Percentiles rank a stretch among this genome's conserved stretches.
Evolutionary conservation across 1,140 invertebrate species (phyloP).

Genomic region (Rhopalosiphum padi): DNA sequence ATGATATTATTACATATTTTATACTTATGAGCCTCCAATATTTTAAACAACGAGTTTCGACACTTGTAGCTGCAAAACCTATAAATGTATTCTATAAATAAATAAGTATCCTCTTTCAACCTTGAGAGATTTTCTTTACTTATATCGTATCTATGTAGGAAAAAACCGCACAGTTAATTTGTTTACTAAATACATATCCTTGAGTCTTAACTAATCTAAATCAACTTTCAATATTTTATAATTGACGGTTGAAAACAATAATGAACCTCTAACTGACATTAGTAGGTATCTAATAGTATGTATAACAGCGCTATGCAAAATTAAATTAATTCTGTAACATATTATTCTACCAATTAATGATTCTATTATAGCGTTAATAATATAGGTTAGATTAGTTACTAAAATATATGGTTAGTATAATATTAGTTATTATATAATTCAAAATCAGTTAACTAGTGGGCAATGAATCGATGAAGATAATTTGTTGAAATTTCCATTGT

Average conservation of each 20-base stretch:
- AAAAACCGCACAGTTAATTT: conserved; percentile 8
- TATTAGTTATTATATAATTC: not conserved
- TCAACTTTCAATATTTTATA: conserved; percentile 18
- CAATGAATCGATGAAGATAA: not conserved
- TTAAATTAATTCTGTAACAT: not conserved
- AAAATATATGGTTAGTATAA: too few relatives aligned
- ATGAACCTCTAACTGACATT: not conserved
- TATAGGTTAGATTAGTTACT: too few relatives aligned
- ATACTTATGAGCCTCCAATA: not conserved
- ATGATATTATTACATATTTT: not conserved
- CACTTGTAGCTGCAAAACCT: not conserved
- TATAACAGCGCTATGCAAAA: not conserved
- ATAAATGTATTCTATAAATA: not conserved
- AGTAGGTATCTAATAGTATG: not conserved
- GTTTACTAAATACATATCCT: conserved; percentile 17
- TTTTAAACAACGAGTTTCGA: not conserved
- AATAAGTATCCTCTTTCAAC: conserved; percentile 7
- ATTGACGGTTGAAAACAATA: conserved; percentile 19
- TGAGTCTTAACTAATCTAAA: not conserved
- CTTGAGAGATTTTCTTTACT: not conserved
- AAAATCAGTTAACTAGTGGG: not conserved
- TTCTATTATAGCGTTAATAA: not conserved
- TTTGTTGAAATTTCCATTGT: not conserved
- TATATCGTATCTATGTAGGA: not conserved
- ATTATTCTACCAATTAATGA: not conserved